A percentile compares a stretch with the other conserved stretches of the same genome.
phyloP scores from a whole-genome alignment of 1,140 invertebrate species.

The Zaprionus ghesquierei region DNA sequence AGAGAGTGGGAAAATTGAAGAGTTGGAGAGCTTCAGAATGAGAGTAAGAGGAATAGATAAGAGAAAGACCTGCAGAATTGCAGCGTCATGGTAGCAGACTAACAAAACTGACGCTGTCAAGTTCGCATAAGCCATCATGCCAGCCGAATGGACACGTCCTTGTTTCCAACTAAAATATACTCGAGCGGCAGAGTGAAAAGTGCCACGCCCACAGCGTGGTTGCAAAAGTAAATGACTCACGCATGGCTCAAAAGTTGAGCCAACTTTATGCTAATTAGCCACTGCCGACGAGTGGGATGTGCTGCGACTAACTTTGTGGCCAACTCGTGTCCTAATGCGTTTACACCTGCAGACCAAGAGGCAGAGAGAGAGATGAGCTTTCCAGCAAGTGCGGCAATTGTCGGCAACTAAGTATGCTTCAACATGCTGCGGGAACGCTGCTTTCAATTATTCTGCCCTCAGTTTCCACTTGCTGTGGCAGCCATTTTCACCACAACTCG shows the following conservation, averaged over 20 bases:
- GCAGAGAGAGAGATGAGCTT: neutral
- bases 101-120: constrained; percentile 64
- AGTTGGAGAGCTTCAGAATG: neutral
- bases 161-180: neutral
- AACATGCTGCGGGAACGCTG: neutral
- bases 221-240: constrained; percentile 8
- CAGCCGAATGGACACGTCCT: constrained; percentile 54
- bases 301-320: constrained; percentile 39
- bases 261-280: constrained; percentile 78
- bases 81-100: constrained; percentile 48
- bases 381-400: neutral
- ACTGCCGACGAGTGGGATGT: constrained; percentile 52
- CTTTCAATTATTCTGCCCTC: neutral
- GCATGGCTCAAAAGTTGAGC: constrained; percentile 35
- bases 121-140: constrained; percentile 30
- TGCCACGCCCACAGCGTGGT: neutral
- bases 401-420: neutral
- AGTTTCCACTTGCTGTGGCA: neutral
- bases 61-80: constrained; percentile 30
- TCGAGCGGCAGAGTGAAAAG: neutral
- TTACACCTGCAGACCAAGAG: constrained; percentile 4
- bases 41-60: neutral
- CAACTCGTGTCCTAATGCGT: constrained; percentile 20
- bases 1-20: neutral
- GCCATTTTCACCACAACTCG: neutral